Evolutionary conservation across 2,888 invertebrate genomes (phyloP).

Genomic region (Nezara viridula): DNA sequence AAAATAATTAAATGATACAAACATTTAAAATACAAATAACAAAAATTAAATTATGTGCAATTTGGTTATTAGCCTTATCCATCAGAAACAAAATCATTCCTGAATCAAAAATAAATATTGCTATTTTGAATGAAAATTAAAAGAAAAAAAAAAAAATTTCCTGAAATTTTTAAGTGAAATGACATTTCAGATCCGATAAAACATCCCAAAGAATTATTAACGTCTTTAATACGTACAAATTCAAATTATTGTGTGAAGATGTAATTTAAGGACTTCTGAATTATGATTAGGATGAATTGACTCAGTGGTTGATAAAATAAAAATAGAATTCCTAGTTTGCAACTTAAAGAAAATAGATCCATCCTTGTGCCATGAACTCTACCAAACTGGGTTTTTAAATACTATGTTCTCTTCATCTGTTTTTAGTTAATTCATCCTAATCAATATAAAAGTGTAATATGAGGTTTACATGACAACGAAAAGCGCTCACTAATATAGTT

Average conservation of each 20-base stretch:
- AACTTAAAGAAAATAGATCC: background rate
- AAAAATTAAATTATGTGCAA: background rate
- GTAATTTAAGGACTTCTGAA: conserved; percentile 13
- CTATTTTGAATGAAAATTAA: background rate
- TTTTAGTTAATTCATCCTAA: conserved; percentile 16
- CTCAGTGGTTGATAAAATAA: background rate
- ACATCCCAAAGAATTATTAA: conserved; percentile 40
- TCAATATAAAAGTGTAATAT: conserved; percentile 4
- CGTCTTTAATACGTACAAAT: conserved; percentile 28
- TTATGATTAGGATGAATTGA: conserved; percentile 44
- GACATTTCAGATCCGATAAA: conserved; percentile 17
- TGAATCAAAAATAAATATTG: background rate
- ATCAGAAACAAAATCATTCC: background rate
- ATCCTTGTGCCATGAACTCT: conserved; percentile 27
- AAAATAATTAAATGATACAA: background rate
- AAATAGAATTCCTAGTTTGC: background rate
- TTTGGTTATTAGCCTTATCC: background rate
- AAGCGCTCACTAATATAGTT: conserved; percentile 55
- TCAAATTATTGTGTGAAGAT: conserved; percentile 6
- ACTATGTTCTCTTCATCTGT: background rate
- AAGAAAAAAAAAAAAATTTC: conserved; percentile 10
- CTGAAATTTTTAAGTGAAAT: background rate
- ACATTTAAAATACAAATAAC: background rate
- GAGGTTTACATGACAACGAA: conserved; percentile 58
- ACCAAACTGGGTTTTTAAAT: background rate